phyloP scores from a whole-genome alignment of 2,888 invertebrate genomes.

The Xanthorhoe designata region DNA sequence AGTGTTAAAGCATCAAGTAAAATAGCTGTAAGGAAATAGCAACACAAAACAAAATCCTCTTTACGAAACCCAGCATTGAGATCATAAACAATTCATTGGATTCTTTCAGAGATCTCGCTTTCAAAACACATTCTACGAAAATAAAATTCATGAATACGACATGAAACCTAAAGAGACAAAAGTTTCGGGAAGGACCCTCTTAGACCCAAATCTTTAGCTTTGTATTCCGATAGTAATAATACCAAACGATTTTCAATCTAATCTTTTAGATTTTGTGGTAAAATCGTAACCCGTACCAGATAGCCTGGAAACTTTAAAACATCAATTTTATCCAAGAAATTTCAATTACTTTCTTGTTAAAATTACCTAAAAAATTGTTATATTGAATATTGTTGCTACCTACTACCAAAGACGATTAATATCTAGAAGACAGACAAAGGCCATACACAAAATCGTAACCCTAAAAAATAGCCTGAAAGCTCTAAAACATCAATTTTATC shows the following conservation, averaged over 20 bases:
- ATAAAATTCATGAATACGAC: conserved; percentile 23
- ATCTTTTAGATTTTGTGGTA: neutral
- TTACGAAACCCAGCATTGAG: conserved; percentile 7
- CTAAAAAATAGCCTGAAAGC: no score
- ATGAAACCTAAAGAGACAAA: conserved; percentile 15
- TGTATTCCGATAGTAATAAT: neutral
- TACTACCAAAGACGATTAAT: no score
- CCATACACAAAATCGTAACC: no score
- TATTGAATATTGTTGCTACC: no score
- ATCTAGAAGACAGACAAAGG: no score
- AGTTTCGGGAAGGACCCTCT: neutral
- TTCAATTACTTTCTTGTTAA: no score
- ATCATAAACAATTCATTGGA: conserved; percentile 29
- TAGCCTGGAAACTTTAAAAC: no score
- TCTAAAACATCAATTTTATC: no score
- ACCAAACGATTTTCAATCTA: neutral
- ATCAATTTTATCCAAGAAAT: no score
- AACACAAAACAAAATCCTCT: conserved; percentile 14
- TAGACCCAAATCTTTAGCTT: neutral
- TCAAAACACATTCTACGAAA: conserved; percentile 26
- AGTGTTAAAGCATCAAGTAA: conserved; percentile 4
- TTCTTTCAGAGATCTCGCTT: conserved; percentile 15
- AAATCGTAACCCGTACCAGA: no score
- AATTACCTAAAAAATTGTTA: no score
- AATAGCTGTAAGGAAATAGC: conserved; percentile 1